Base-by-base conservation (phyloP, 2,797 vertebrate genomes). In the Prionace glauca region DNA sequence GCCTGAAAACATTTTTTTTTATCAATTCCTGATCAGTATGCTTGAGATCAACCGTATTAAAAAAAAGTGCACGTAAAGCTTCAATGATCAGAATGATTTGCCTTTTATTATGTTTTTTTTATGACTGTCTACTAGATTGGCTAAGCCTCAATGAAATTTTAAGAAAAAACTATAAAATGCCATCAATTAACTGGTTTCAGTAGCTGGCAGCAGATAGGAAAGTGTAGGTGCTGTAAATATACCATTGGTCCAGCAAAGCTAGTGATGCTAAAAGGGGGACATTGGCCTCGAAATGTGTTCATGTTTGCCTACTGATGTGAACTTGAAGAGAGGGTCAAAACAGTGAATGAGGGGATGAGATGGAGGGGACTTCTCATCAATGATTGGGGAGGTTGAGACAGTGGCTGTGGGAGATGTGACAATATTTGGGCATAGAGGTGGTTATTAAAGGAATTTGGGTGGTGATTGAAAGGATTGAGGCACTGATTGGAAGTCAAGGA, bases 1-100 rank as follows among this genome's bases (percentile, higher is more conserved):
- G 32, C 29, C 62, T 93, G 91, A 65, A 93, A 93, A 36, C 60
- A 93, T 22, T 69, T 93, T 65, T 93, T 65, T 62, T 93, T 29
- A 93, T 69, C 69, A 36, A 41, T 67, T 67, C 62, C 45, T 29
- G 20, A 50, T 87, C 2, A 56, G 84, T 29, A 50, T 26, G 50
- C 50, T 60, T 29, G 10, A 88, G 10, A 26, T 56, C 86, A 88
- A 56, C 86, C 65, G 88, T 65, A 91, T 91, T 91, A 8, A 65
- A 56, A 60, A 32, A 32, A 65, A 56, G 50, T 91, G 9, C 1
- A 67, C 24, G 60, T 9, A 67, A 65, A 20, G 18, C 32, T 67
- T 36, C 29, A 41, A 84, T 67, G 60, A 36, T 36, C 50, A 91
- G 32, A 91, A 36, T 91, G 1, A 91, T 62, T 65, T 91, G 12